These are phyloP conservation scores for Troglohyphantes excavatus DNA, from an alignment of 2,888 invertebrate species.

Conservation along the genomic window DNA sequence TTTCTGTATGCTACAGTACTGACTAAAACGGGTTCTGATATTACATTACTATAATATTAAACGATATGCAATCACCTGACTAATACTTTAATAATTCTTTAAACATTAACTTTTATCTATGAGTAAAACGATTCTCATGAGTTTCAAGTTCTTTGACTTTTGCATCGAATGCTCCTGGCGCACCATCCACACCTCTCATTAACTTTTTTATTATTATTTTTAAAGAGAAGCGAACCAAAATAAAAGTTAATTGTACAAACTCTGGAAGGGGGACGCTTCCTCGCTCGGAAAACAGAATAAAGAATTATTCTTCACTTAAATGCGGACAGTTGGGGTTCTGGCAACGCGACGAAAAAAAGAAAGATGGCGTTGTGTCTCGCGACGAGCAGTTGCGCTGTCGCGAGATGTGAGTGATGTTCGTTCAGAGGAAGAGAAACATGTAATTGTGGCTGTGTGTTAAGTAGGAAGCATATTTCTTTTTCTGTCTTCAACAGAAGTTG, in stretches of 20 bases:
- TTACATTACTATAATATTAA: too few species aligned
- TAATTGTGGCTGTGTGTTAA: not conserved
- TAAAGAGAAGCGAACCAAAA: not conserved
- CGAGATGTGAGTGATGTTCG: not conserved
- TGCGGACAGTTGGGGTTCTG: not conserved
- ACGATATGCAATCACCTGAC: too few species aligned
- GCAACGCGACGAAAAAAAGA: not conserved
- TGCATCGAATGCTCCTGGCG: not conserved
- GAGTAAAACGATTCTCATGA: too few species aligned
- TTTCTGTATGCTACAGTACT: too few species aligned
- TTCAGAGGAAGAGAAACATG: not conserved
- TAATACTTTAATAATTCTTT: too few species aligned
- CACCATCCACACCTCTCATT: not conserved
- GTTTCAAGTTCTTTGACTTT: not conserved
- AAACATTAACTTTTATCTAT: too few species aligned
- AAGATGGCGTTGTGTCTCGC: not conserved
- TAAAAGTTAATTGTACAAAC: not conserved
- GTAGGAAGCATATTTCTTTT: not conserved
- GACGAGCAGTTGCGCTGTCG: not conserved
- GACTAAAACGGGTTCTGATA: too few species aligned
- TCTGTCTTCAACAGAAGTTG: too few species aligned
- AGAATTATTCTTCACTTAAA: not conserved
- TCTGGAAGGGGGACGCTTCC: too few species aligned
- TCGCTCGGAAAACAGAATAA: not conserved
- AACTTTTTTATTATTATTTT: not conserved